phyloP scores from a whole-genome alignment of 1,140 invertebrate species.

The Achroia grisella region DNA sequence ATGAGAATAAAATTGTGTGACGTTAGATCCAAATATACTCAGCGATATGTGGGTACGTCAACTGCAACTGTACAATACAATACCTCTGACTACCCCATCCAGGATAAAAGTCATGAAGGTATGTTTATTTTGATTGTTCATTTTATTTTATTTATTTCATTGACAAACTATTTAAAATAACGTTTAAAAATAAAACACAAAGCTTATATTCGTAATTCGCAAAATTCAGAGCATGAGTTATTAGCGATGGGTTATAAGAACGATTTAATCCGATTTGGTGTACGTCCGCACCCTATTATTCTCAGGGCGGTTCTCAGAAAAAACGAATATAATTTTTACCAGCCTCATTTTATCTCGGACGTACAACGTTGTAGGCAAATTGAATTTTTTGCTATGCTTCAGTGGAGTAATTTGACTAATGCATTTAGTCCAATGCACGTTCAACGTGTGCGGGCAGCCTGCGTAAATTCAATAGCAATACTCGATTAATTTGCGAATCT shows the following conservation, averaged over 20 bases:
- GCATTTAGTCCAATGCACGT: conserved; percentile 54
- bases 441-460: conserved; percentile 10
- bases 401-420: conserved; percentile 65
- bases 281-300: conserved; percentile 42
- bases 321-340: conserved; percentile 65
- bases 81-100: no score
- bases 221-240: conserved; percentile 14
- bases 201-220: background rate
- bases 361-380: conserved; percentile 53
- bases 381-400: conserved; percentile 65
- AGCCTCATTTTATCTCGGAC: conserved; percentile 42
- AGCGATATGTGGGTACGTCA: no score
- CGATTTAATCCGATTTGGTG: conserved; percentile 56
- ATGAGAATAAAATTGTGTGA: no score
- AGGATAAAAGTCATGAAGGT: no score
- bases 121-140: no score
- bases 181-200: background rate
- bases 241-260: conserved; percentile 36
- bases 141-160: no score
- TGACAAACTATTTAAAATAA: no score
- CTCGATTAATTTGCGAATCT: conserved; percentile 5
- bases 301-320: conserved; percentile 29
- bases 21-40: no score
- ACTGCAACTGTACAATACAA: no score
- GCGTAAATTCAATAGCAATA: background rate